These are phyloP conservation scores for Dendrolimus houi DNA, from an alignment of 2,888 invertebrate species.

Conservation along the genomic window DNA sequence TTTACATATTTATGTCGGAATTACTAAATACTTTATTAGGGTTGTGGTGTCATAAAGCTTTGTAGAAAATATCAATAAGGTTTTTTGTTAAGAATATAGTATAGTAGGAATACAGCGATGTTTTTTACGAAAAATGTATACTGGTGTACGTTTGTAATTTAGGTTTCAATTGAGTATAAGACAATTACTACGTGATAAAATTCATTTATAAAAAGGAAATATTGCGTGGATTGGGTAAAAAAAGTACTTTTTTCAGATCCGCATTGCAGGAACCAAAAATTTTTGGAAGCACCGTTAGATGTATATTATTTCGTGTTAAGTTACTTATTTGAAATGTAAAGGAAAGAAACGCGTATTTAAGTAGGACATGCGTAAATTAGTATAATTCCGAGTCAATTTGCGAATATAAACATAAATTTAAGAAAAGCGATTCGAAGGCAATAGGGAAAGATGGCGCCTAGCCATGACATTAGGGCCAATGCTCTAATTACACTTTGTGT, in stretches of 20 bases:
- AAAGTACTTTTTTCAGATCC: slow-evolving; percentile 23
- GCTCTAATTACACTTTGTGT: slow-evolving; percentile 49
- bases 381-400: slow-evolving; percentile 14
- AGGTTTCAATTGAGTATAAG: too few species aligned
- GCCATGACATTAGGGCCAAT: slow-evolving; percentile 57
- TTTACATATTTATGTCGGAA: not conserved
- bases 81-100: too few species aligned
- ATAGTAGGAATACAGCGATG: too few species aligned
- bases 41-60: too few species aligned
- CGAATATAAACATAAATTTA: slow-evolving; percentile 35
- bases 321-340: not conserved
- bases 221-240: slow-evolving; percentile 1
- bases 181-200: too few species aligned
- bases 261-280: slow-evolving; percentile 39
- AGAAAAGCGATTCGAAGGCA: slow-evolving; percentile 34
- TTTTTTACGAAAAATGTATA: too few species aligned
- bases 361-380: slow-evolving; percentile 2
- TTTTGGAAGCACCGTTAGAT: not conserved
- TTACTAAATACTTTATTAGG: slow-evolving; percentile 1
- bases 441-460: slow-evolving; percentile 64
- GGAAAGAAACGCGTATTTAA: not conserved
- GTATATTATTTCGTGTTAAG: not conserved
- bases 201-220: too few species aligned
- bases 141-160: too few species aligned
- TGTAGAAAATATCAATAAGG: too few species aligned